Evolutionary conservation across 2,797 vertebrate species (phyloP), one percentile per base, ranked within the genome.

Genomic region (Bradypus variegatus): DNA sequence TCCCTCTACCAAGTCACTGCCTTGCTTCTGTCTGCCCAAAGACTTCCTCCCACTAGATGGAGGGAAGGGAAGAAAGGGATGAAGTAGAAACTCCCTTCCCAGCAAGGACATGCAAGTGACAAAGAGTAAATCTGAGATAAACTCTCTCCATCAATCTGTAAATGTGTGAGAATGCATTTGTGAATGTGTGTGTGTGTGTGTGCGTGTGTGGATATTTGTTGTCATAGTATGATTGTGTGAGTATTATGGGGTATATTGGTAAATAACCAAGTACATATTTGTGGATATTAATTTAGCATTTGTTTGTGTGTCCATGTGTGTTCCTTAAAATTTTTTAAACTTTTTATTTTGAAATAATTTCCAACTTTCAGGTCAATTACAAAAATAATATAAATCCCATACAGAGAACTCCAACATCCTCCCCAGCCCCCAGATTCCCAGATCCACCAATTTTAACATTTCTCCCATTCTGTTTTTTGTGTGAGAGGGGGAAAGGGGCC

Each of bases 71-170:
- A 48, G 67, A 67, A 38, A 88, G 55, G 8, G 1, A 62, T 8
- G 53, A 18, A 50, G n/a, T 10, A 23, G 81, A 92, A 80, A 75
- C 58, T 91, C 25, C 90, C 92, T 93, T 88, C 65, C 60, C 21
- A 2, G 50, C 79, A 75, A 81, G 79, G 88, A 78, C 82, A 6
- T 12, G 50, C 8, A 29, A 65, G 67, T 31, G 76, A 84, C 55
- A 50, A 60, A 70, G 23, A 62, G 65, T 55, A 15, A 12, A 13
- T 25, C 31, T 2, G 33, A 83, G 79, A 62, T 50, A 0, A 31
- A 25, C 58, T 53, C 89, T 79, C 48, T 67, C 45, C 19, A 14
- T 60, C 27, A 76, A 5, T 11, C 31, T 1, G 0, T 14, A 84
- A 4, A n/a, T 5, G 5, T 36, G 23, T 2, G 2, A 48, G 41